Evolutionary conservation across 2,113 vertebrate species (phyloP).

Genomic region (Carassius auratus): DNA sequence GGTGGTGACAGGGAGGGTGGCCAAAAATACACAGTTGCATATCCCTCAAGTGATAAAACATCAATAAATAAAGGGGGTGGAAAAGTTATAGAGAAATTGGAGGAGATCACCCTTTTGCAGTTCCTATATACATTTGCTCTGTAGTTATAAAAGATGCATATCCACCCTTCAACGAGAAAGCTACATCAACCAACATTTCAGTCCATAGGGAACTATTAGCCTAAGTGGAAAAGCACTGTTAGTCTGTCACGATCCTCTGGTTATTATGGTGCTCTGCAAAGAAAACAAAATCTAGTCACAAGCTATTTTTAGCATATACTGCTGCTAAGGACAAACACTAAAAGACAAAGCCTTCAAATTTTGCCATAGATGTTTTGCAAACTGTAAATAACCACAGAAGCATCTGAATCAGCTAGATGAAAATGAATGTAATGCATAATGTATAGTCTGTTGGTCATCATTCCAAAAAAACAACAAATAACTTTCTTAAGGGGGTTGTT

Average conservation of each 20-base stretch:
- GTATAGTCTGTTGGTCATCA: not conserved
- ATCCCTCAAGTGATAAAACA: not conserved
- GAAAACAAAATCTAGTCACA: not conserved
- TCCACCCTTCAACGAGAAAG: constrained; percentile 52
- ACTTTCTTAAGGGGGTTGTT: not conserved
- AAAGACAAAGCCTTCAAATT: not conserved
- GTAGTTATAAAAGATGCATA: constrained; percentile 44
- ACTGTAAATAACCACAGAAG: not conserved
- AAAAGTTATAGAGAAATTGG: not conserved
- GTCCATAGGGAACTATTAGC: not conserved
- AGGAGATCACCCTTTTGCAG: not conserved
- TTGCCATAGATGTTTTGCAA: not conserved
- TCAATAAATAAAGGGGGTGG: not conserved
- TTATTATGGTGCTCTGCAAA: constrained; percentile 10
- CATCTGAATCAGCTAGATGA: not conserved
- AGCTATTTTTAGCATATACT: constrained; percentile 34
- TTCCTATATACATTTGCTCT: constrained; percentile 30
- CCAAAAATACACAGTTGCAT: constrained; percentile 24
- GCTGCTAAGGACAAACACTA: not conserved
- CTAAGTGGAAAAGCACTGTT: constrained; percentile 23
- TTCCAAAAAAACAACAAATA: no score
- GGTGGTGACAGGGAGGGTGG: constrained; percentile 62
- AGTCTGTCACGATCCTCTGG: constrained; percentile 30
- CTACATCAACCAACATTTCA: not conserved
- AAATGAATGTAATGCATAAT: not conserved